Evolutionary conservation across 2,797 vertebrate species (phyloP).

Genomic region (Artibeus lituratus): DNA sequence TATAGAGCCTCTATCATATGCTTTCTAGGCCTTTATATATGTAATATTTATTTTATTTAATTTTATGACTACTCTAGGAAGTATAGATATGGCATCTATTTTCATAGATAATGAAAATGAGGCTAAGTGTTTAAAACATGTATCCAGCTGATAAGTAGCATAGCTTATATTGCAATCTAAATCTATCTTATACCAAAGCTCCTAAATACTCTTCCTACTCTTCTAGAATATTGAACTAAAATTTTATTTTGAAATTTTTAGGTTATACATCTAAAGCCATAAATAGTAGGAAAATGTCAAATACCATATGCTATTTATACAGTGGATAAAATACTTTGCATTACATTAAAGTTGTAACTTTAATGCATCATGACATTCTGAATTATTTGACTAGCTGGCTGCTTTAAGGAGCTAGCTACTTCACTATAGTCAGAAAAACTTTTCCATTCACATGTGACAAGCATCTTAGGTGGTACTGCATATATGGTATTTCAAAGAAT

Average conservation of each 20-base stretch:
- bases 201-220: neutral
- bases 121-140: neutral
- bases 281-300: slow-evolving; percentile 47
- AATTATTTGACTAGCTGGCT: slow-evolving; percentile 42
- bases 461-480: neutral
- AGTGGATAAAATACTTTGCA: slow-evolving; percentile 53
- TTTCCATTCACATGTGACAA: neutral
- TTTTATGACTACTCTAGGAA: neutral
- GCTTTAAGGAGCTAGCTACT: neutral
- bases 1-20: neutral
- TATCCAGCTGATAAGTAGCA: neutral
- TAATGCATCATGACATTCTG: slow-evolving; percentile 58
- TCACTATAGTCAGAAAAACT: neutral
- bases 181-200: neutral
- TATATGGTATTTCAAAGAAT: slow-evolving; percentile 6
- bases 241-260: slow-evolving; percentile 41
- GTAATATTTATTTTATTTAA: neutral
- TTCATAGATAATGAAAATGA: neutral
- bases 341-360: slow-evolving; percentile 53
- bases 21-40: neutral
- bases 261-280: neutral
- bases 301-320: slow-evolving; percentile 44
- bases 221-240: slow-evolving; percentile 1
- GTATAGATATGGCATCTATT: neutral
- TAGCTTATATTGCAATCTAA: neutral